These are phyloP conservation scores for Hystrix brachyura DNA, from an alignment of 2,113 vertebrate species.

Conservation along the genomic window DNA sequence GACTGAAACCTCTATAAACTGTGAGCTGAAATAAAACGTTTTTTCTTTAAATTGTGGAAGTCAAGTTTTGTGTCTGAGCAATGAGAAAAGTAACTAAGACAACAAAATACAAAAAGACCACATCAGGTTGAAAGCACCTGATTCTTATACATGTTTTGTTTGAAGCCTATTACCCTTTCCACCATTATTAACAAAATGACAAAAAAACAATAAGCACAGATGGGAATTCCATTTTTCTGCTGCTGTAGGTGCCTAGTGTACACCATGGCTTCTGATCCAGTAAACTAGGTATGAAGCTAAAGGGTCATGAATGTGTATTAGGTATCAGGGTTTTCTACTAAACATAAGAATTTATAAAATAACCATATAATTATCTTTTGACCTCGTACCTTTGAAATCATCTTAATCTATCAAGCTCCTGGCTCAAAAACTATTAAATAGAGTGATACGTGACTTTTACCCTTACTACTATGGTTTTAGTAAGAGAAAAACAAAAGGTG, in stretches of 20 bases:
- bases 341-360: constrained; percentile 42
- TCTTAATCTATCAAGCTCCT: not conserved
- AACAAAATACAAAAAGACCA: not conserved
- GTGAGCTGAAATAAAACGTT: not conserved
- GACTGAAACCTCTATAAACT: not conserved
- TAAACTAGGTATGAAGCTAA: not conserved
- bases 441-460: not conserved
- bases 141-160: not conserved
- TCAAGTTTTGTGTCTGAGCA: not conserved
- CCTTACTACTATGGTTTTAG: not conserved
- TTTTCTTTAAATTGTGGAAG: not conserved
- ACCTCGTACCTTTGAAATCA: not conserved
- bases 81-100: not conserved
- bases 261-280: not conserved
- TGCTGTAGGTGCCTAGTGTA: not conserved
- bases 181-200: constrained; percentile 27
- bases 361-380: not conserved
- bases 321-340: not conserved
- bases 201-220: constrained; percentile 16
- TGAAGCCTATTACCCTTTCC: not conserved
- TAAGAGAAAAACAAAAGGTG: not conserved
- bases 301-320: not conserved
- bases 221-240: not conserved
- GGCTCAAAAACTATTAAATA: not conserved
- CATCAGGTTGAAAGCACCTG: not conserved